Base-by-base conservation (phyloP, 2,888 invertebrate species). In the Nephrocerus scutellatus region DNA sequence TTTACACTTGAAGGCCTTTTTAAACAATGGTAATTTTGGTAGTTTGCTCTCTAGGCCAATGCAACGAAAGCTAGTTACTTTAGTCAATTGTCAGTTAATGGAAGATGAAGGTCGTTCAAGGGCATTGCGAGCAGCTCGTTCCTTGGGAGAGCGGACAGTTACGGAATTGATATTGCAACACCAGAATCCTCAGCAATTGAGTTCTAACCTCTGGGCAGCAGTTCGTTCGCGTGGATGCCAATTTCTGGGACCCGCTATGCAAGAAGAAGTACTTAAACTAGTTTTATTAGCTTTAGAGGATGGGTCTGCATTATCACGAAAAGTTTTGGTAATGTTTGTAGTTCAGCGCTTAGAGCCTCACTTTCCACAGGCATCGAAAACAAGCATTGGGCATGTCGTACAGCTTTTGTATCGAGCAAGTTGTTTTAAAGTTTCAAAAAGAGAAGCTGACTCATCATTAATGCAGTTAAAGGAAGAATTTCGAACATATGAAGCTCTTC, bases 401-500 rank as follows among this genome's bases (percentile, higher is more conserved):
- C 98, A 98, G 69, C 76, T 98, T 35, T 74, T 98, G 18, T 98
- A 98, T 67, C 78, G 97, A 54, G 97, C 97, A 32, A 95, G 95
- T 46, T 97, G 97, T 71, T 98, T 98, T 71, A 95, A 93, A 76
- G 95, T 96, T 23, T 90, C 91, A 2, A 97, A 97, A 69, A 77
- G 96, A 29, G 95, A 96, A 57, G 89, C 90, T 20, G 93, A 95
- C 67, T 96, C 96, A 0, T 96, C 96, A 0, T 70, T 98, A 45
- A 98, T 98, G 97, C 93, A 97, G 66, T 67, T 96, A 13, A 93
- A 95, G 63, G 93, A 95, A 56, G 96, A 98, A 63, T 97, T 93
- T 63, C 79, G 96, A 12, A 87, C 87, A 1, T 97, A 97, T 64
- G 95, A 97, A 54, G 81, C 89, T 1, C 65, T 98, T 36, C 73